Evolutionary conservation across 2,797 vertebrate species (phyloP), one percentile per base, ranked within the genome.

Genomic region (Takifugu rubripes): DNA sequence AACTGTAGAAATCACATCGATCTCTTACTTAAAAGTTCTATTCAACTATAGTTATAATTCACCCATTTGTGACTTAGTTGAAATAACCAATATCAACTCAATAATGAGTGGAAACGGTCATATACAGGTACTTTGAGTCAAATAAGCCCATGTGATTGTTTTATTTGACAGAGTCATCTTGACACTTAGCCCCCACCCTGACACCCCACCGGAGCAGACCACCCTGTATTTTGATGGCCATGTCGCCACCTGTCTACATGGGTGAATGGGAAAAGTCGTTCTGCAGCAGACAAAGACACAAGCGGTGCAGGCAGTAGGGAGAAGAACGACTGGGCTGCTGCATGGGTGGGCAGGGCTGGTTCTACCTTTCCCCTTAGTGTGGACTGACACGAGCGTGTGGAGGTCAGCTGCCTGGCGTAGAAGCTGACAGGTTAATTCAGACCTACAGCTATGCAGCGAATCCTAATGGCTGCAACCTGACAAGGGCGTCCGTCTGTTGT

Each of bases 401-500:
- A 54, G 54, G 75, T 86, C 78, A 80, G 73, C 84, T 71, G 74
- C 71, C 31, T 33, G 15, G 64, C 1, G 25, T 50, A 55, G 63
- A 68, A 66, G 57, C 66, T 58, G 79, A 75, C 74, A 76, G 65
- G 77, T 84, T 84, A 49, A 70, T 66, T 67, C 43, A 72, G 80
- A 84, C 80, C 84, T 83, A 72, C 81, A 82, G 74, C 86, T 68
- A 44, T 17, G 54, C 59, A 59, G 65, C 33, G 79, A 85, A 77
- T 78, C 75, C 67, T 70, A 74, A 77, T 75, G 60, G 71, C 77
- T 81, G 78, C 78, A 79, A 84, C 78, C 78, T 51, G 61, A 72
- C 72, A 61, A 79, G 68, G 59, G 63, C 53, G 26, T 10, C 60
- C 17, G 45, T 72, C 67, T 73, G 60, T 59, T 49, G 15, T 51